phyloP scores from a whole-genome alignment of 92 coral and sea anemone species.

The Diadumene lineata region DNA sequence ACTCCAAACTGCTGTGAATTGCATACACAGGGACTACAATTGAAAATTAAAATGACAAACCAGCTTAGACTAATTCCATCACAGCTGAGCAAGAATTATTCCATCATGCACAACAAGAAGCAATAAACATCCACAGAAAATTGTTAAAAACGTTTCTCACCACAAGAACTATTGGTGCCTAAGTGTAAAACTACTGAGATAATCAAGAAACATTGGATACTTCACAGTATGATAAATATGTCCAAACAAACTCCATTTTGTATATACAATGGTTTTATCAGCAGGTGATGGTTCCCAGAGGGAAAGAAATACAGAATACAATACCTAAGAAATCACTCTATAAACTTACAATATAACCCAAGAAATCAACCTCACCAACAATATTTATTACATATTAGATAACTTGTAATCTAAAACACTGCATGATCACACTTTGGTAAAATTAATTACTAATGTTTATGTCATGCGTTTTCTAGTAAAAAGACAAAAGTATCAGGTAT shows the following conservation, averaged over 20 bases:
- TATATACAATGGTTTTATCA: conserved; percentile 33
- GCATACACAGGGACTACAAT: neutral
- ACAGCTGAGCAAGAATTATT: too few species aligned
- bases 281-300: conserved; percentile 16
- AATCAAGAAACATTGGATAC: neutral
- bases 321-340: neutral
- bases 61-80: neutral
- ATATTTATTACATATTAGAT: neutral
- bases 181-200: neutral
- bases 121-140: neutral
- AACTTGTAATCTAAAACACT: too few species aligned
- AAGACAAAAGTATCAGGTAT: too few species aligned
- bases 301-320: neutral
- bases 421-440: too few species aligned
- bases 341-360: neutral
- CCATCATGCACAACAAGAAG: neutral
- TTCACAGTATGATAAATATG: conserved; percentile 29
- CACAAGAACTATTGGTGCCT: neutral
- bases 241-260: conserved; percentile 15
- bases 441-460: too few species aligned
- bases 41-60: neutral
- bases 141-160: neutral
- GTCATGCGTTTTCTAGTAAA: too few species aligned
- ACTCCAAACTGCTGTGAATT: conserved; percentile 23
- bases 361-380: neutral